A percentile compares a stretch with the other conserved stretches of the same genome.
phyloP scores from a whole-genome alignment of 2,888 invertebrate species.

The Cabera pusaria region DNA sequence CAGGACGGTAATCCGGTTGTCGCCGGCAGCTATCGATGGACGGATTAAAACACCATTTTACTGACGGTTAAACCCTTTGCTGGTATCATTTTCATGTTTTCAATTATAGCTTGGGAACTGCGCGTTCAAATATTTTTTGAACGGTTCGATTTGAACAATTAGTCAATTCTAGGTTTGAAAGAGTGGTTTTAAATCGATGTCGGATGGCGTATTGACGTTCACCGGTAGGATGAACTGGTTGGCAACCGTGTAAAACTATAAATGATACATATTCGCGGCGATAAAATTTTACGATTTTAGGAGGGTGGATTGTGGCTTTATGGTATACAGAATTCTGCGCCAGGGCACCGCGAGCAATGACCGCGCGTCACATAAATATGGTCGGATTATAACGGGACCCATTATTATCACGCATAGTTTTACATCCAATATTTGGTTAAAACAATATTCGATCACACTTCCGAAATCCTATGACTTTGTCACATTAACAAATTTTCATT shows the following conservation, averaged over 20 bases:
- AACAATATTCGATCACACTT: too few relatives aligned
- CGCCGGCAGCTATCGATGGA: slow-evolving; percentile 73
- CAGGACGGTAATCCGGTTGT: slow-evolving; percentile 66
- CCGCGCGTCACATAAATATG: slow-evolving; percentile 41
- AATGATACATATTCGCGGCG: slow-evolving; percentile 73
- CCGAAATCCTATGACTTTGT: too few relatives aligned
- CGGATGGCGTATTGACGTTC: slow-evolving; percentile 11
- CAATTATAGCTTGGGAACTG: slow-evolving; percentile 50
- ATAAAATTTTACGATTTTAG: slow-evolving; percentile 73
- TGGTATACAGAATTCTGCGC: slow-evolving; percentile 53
- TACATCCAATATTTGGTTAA: too few relatives aligned
- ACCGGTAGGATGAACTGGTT: slow-evolving; percentile 44
- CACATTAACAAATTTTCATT: too few relatives aligned
- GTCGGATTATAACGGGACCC: slow-evolving; percentile 6
- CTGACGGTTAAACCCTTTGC: slow-evolving; percentile 64
- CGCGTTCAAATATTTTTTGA: slow-evolving; percentile 27
- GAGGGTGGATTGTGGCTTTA: slow-evolving; percentile 52
- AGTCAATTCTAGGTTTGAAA: slow-evolving; percentile 14
- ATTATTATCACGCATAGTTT: neutral
- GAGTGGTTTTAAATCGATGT: slow-evolving; percentile 10
- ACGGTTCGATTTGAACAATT: slow-evolving; percentile 18
- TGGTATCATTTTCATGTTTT: slow-evolving; percentile 61
- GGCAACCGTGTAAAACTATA: slow-evolving; percentile 67
- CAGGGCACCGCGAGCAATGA: slow-evolving; percentile 40
- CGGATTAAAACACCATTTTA: slow-evolving; percentile 77